Conservation (phyloP, 2,888 invertebrate genomes). For the Gymnoscelis rufifasciata region DNA sequence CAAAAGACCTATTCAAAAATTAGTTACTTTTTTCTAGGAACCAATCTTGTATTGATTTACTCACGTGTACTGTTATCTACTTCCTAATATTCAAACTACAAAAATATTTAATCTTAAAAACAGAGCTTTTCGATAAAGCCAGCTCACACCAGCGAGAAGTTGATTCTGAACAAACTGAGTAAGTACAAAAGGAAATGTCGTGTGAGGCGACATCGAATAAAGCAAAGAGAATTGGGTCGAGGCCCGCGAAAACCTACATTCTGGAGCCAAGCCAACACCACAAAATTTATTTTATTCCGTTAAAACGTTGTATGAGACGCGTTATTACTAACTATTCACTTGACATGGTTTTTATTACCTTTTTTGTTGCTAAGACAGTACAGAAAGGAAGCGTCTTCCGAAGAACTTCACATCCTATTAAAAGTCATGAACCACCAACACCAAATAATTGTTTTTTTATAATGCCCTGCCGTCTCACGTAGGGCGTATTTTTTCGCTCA, state of each 20-base stretch:
- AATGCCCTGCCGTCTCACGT: too few relatives aligned
- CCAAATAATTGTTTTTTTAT: too few relatives aligned
- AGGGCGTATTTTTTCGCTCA: too few relatives aligned
- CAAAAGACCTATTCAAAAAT: too few relatives aligned
- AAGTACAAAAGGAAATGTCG: slow-evolving; percentile 60
- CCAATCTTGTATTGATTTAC: too few relatives aligned
- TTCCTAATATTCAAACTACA: too few relatives aligned
- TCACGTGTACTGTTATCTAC: too few relatives aligned
- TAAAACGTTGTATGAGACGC: slow-evolving; percentile 53
- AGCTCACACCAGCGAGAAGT: slow-evolving; percentile 10
- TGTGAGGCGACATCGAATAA: slow-evolving; percentile 58
- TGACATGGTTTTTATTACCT: not conserved
- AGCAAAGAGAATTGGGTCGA: slow-evolving; percentile 69
- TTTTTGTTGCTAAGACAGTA: too few relatives aligned
- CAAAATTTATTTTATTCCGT: slow-evolving; percentile 62
- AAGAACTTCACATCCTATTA: too few relatives aligned
- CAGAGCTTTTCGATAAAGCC: slow-evolving; percentile 12
- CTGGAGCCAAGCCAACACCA: slow-evolving; percentile 66
- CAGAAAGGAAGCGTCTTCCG: too few relatives aligned
- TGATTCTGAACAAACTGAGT: slow-evolving; percentile 20
- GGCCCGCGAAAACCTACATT: slow-evolving; percentile 49
- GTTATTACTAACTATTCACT: slow-evolving; percentile 5
- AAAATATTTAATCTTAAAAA: slow-evolving; percentile 2
- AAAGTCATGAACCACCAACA: too few relatives aligned
- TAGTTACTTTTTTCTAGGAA: too few relatives aligned